A percentile compares a stretch with the other conserved stretches of the same genome.
phyloP scores from a whole-genome alignment of 2,888 invertebrate genomes.

The Pseudolycoriella hygida region DNA sequence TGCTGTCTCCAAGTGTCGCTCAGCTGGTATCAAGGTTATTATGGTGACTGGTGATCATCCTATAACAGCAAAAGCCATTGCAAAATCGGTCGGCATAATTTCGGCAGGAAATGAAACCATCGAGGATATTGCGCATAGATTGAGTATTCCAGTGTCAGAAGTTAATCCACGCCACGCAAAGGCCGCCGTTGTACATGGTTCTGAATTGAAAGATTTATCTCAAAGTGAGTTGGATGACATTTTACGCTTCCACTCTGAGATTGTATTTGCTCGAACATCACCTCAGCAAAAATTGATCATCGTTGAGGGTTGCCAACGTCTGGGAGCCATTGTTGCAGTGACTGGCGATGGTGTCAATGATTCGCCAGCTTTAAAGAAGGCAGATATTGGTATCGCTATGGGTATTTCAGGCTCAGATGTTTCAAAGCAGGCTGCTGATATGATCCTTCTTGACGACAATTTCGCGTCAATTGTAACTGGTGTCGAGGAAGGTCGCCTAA shows the following conservation, averaged over 20 bases:
- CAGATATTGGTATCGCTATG: conserved; percentile 91
- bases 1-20: conserved; percentile 92
- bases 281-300: conserved; percentile 91
- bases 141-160: conserved; percentile 78
- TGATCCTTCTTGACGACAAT: conserved; percentile 96
- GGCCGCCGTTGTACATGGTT: conserved; percentile 80
- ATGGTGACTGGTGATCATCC: conserved; percentile 96
- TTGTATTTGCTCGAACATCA: no score
- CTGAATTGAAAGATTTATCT: conserved; percentile 73
- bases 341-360: conserved; percentile 90
- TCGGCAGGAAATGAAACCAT: conserved; percentile 87
- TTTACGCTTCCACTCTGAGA: conserved; percentile 84
- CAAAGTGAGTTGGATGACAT: conserved; percentile 81
- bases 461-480: conserved; percentile 98
- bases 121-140: conserved; percentile 82
- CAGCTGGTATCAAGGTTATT: conserved; percentile 92
- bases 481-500: conserved; percentile 83
- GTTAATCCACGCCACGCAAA: conserved; percentile 83
- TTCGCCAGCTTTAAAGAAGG: conserved; percentile 79
- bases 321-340: conserved; percentile 83
- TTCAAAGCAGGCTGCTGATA: conserved; percentile 97
- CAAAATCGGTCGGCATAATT: conserved; percentile 85
- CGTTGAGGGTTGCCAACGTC: conserved; percentile 80
- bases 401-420: conserved; percentile 90
- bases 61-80: no score